Evolutionary conservation across 2,888 invertebrate genomes (phyloP).

Genomic region (Tuberolachnus salignus): DNA sequence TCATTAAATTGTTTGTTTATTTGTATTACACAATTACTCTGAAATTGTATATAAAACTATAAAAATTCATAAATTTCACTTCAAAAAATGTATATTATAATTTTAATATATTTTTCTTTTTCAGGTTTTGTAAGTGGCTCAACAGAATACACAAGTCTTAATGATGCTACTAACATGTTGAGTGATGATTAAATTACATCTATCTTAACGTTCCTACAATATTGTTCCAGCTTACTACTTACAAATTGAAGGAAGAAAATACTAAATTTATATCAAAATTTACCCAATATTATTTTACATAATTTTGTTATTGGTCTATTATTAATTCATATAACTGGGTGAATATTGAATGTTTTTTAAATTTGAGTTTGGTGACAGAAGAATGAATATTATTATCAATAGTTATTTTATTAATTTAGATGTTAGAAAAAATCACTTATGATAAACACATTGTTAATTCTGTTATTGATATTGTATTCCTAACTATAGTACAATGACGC

Average conservation of each 20-base stretch:
- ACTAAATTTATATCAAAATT: conserved; percentile 19
- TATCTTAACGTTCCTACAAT: conserved; percentile 32
- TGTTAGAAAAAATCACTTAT: too few relatives aligned
- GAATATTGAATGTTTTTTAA: not conserved
- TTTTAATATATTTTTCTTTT: conserved; percentile 58
- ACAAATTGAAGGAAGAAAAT: not conserved
- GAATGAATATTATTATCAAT: too few relatives aligned
- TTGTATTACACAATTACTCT: too few relatives aligned
- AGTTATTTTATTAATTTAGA: too few relatives aligned
- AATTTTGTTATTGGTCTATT: conserved; percentile 6
- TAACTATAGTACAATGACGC: too few relatives aligned
- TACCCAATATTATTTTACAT: not conserved
- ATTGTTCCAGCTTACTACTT: conserved; percentile 16
- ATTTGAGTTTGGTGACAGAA: not conserved
- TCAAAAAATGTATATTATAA: too few relatives aligned
- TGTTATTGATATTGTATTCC: too few relatives aligned
- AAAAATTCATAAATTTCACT: too few relatives aligned
- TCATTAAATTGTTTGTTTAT: too few relatives aligned
- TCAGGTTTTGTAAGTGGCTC: conserved; percentile 64
- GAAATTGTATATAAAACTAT: too few relatives aligned
- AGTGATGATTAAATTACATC: conserved; percentile 62
- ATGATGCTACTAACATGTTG: conserved; percentile 73
- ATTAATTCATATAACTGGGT: not conserved
- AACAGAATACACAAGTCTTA: conserved; percentile 71
- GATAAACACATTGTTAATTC: too few relatives aligned